Percentiles rank a stretch among this genome's conserved stretches.
Evolutionary conservation across 2,888 invertebrate genomes (phyloP).

Genomic region (Calliphora vomitoria): DNA sequence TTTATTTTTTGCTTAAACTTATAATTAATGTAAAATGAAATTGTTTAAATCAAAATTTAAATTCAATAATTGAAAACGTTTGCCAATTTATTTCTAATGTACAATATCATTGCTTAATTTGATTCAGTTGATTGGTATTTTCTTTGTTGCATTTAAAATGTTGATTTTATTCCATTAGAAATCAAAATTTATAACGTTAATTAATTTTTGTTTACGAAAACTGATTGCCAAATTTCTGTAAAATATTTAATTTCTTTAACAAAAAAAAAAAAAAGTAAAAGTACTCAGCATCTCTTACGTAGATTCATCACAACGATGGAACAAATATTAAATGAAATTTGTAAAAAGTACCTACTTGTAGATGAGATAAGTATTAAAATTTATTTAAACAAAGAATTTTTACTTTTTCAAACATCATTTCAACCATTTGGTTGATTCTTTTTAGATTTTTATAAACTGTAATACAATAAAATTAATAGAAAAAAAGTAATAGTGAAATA

Average conservation of each 20-base stretch:
- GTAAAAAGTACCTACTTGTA: background rate
- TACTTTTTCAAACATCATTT: background rate
- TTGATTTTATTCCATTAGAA: background rate
- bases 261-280: background rate
- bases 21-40: background rate
- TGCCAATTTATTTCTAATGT: background rate
- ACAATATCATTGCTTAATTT: background rate
- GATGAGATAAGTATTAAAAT: background rate
- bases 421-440: background rate
- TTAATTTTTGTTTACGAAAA: conserved; percentile 17
- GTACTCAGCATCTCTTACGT: background rate
- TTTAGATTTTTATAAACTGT: background rate
- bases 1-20: too few species aligned
- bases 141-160: conserved; percentile 3
- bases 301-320: background rate
- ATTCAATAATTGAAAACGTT: too few species aligned
- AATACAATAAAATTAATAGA: background rate
- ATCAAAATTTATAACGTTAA: background rate
- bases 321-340: background rate
- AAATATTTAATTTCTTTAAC: background rate
- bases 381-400: background rate
- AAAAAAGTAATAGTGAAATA: conserved; percentile 38
- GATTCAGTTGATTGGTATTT: background rate
- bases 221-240: background rate
- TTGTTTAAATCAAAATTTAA: too few species aligned